These are phyloP conservation scores for Agonopterix heracliana DNA, from an alignment of 2,888 invertebrate species.

Conservation along the genomic window DNA sequence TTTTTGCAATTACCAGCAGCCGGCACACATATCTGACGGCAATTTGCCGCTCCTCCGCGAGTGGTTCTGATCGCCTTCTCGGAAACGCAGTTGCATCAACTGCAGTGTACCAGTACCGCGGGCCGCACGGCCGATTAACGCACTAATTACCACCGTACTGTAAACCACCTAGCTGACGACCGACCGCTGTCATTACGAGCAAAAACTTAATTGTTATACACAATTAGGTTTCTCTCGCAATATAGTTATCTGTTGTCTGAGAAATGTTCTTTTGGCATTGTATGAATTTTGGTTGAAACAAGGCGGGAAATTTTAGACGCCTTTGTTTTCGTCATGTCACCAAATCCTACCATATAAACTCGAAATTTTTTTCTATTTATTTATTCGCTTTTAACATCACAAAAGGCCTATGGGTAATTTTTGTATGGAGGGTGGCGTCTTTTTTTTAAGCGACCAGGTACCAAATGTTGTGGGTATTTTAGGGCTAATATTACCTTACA, in stretches of 20 bases:
- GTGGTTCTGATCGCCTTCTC: conserved; percentile 62
- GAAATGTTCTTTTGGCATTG: too few relatives aligned
- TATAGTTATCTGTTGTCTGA: not conserved
- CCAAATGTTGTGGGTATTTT: too few relatives aligned
- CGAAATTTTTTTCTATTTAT: too few relatives aligned
- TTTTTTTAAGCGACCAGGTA: too few relatives aligned
- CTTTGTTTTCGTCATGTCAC: too few relatives aligned
- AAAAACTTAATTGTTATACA: conserved; percentile 5
- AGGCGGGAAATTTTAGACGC: too few relatives aligned
- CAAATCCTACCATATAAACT: too few relatives aligned
- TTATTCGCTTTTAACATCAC: too few relatives aligned
- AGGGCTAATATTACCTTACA: too few relatives aligned
- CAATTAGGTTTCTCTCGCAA: conserved; percentile 7
- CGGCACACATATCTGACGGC: conserved; percentile 70
- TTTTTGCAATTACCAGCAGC: conserved; percentile 70
- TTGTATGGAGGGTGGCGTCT: too few relatives aligned
- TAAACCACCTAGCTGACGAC: conserved; percentile 8
- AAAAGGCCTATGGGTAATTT: too few relatives aligned
- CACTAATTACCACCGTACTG: conserved; percentile 52
- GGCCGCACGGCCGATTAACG: conserved; percentile 54
- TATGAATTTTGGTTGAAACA: too few relatives aligned
- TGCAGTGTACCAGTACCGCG: conserved; percentile 25
- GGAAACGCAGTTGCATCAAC: conserved; percentile 66
- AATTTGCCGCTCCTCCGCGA: conserved; percentile 67
- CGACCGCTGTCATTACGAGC: conserved; percentile 10